Conservation (phyloP, 2,797 vertebrate genomes). For the Pseudomugil gertrudae region DNA sequence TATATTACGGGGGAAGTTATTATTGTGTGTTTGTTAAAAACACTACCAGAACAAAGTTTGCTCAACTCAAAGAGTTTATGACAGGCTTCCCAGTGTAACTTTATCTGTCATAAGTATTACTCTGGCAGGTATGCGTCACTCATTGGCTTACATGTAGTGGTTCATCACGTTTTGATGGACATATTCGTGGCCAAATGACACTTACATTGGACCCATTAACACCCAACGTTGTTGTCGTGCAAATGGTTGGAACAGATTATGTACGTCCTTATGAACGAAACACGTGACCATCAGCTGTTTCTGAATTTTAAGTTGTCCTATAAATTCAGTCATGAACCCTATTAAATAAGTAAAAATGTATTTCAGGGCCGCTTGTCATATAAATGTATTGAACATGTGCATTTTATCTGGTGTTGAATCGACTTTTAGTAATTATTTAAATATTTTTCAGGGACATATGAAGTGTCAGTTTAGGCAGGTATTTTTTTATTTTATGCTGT, state of each 20-base stretch:
- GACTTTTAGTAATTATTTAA: neutral
- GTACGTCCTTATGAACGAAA: slow-evolving; percentile 35
- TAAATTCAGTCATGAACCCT: slow-evolving; percentile 67
- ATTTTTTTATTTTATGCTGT: neutral
- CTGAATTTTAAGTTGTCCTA: slow-evolving; percentile 62
- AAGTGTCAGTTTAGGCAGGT: neutral
- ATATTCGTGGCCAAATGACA: neutral
- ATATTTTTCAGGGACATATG: neutral
- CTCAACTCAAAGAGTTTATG: slow-evolving; percentile 22
- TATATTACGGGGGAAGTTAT: neutral
- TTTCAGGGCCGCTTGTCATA: slow-evolving; percentile 17
- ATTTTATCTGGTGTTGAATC: neutral
- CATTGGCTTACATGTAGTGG: neutral
- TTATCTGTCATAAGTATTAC: slow-evolving; percentile 51
- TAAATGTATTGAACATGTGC: neutral
- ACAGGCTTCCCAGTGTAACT: slow-evolving; percentile 46
- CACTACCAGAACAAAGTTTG: slow-evolving; percentile 2
- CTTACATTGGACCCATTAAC: neutral
- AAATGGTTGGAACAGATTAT: slow-evolving; percentile 21
- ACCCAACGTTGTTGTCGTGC: neutral
- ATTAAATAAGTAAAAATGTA: slow-evolving; percentile 15
- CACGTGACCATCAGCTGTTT: slow-evolving; percentile 76
- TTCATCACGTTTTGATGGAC: neutral
- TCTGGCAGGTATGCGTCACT: neutral
- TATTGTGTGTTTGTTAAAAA: slow-evolving; percentile 6